Percentiles rank a stretch among this genome's conserved stretches.
Conservation (phyloP, 1,140 invertebrate species). For the Globodera ellingtonae region DNA sequence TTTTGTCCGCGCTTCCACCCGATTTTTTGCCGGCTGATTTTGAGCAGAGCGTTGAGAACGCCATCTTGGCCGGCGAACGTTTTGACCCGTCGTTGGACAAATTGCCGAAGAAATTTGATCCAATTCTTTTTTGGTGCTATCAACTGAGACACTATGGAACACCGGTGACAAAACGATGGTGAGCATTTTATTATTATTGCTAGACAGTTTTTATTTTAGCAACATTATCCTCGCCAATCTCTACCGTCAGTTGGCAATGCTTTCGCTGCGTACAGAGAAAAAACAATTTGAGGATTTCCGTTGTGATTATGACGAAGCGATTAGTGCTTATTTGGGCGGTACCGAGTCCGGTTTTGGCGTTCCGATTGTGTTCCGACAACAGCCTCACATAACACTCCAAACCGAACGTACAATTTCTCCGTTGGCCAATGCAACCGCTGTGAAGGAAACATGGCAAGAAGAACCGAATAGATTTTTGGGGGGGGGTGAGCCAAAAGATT, state of each 20-base stretch:
- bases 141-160: conserved; percentile 54
- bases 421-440: conserved; percentile 41
- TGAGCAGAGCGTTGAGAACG: conserved; percentile 47
- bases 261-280: conserved; percentile 26
- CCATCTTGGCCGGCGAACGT: conserved; percentile 59
- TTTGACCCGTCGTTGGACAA: conserved; percentile 64
- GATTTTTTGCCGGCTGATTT: conserved; percentile 35
- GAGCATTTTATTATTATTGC: conserved; percentile 15
- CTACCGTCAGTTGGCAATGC: conserved; percentile 41
- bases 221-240: conserved; percentile 59
- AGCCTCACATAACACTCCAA: conserved; percentile 59
- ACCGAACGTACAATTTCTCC: conserved; percentile 21
- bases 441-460: conserved; percentile 44
- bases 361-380: conserved; percentile 52
- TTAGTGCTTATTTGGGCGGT: conserved; percentile 41
- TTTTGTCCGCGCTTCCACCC: conserved; percentile 21
- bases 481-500: neutral
- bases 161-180: conserved; percentile 59
- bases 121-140: conserved; percentile 58
- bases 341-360: conserved; percentile 30
- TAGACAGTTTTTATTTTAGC: conserved; percentile 41
- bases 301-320: conserved; percentile 50
- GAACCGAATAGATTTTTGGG: neutral
- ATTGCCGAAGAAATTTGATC: conserved; percentile 55
- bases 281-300: conserved; percentile 42